Evolutionary conservation across 2,888 invertebrate species (phyloP).

Genomic region (Hecatera dysodea): DNA sequence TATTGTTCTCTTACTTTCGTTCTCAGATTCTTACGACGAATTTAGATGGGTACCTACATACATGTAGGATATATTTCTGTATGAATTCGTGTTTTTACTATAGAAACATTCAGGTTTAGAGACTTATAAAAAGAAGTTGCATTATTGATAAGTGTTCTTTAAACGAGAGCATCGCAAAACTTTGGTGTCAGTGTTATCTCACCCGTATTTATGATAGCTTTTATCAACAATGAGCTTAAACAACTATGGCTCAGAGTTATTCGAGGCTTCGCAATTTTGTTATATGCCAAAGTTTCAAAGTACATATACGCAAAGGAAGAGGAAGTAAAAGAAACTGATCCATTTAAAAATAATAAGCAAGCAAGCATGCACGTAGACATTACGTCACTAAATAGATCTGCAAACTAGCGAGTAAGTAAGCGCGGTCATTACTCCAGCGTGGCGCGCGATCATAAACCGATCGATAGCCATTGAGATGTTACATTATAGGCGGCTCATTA

Average conservation of each 20-base stretch:
- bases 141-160: neutral
- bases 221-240: too few species aligned
- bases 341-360: constrained; percentile 15
- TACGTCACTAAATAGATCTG: constrained; percentile 55
- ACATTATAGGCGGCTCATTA: constrained; percentile 69
- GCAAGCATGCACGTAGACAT: constrained; percentile 12
- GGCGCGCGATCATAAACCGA: constrained; percentile 55
- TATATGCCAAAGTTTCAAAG: neutral
- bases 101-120: neutral
- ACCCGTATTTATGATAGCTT: too few species aligned
- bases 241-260: too few species aligned
- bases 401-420: constrained; percentile 55
- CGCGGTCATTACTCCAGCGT: constrained; percentile 66
- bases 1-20: neutral
- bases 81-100: neutral
- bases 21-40: neutral
- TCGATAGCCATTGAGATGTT: constrained; percentile 53
- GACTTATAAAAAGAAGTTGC: neutral
- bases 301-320: neutral
- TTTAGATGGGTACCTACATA: neutral
- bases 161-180: neutral
- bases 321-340: neutral
- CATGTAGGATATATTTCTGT: too few species aligned
- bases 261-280: too few species aligned
- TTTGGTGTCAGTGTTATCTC: too few species aligned